phyloP scores from a whole-genome alignment of 2,797 vertebrate species.

The Enteromius afrohamiltoni region DNA sequence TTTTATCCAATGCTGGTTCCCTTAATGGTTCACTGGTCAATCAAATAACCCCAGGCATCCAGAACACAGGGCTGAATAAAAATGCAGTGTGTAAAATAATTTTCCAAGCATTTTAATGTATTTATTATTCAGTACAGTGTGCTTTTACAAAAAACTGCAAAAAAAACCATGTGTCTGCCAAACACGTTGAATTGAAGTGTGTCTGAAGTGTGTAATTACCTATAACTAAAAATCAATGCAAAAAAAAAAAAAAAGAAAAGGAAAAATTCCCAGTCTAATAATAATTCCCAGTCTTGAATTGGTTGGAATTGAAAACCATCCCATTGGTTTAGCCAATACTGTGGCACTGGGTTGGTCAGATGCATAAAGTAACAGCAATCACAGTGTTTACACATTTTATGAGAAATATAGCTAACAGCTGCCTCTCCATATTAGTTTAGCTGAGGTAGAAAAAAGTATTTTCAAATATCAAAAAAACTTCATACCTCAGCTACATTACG shows the following conservation, averaged over 20 bases:
- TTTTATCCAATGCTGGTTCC: not conserved
- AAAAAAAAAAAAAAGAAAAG: not conserved
- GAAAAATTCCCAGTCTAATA: too few species aligned
- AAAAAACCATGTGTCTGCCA: not conserved
- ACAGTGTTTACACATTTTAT: not conserved
- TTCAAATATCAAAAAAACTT: not conserved
- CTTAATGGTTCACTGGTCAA: slow-evolving; percentile 30
- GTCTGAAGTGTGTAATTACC: not conserved
- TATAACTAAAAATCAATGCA: not conserved
- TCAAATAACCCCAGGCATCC: not conserved
- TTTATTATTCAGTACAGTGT: not conserved
- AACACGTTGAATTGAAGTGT: not conserved
- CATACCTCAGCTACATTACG: slow-evolving; percentile 1
- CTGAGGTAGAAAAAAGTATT: slow-evolving; percentile 13
- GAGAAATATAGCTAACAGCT: not conserved
- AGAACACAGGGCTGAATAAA: slow-evolving; percentile 18
- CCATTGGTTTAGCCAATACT: not conserved
- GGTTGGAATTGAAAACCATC: not conserved
- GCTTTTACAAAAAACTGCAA: not conserved
- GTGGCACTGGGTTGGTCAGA: not conserved
- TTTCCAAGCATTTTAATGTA: not conserved
- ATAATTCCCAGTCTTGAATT: not conserved
- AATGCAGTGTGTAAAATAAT: not conserved
- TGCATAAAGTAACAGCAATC: not conserved
- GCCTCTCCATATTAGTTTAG: not conserved